phyloP scores from a whole-genome alignment of 2,797 vertebrate species.

The Sebastes steindachneri region DNA sequence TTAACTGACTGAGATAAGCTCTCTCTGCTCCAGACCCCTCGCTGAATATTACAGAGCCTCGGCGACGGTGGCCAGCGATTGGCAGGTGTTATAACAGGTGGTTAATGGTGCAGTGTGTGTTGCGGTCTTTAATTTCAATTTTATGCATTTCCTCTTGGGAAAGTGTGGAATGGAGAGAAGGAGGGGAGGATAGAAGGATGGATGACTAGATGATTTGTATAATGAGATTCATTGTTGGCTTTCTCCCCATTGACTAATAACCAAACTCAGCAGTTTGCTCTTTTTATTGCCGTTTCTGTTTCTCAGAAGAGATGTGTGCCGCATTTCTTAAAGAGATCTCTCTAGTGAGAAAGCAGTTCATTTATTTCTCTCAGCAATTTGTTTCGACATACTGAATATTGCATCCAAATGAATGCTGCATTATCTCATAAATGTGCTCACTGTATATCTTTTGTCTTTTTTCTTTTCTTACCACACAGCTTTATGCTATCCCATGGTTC shows the following conservation, averaged over 20 bases:
- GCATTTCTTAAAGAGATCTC: constrained; percentile 8
- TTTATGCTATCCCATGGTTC: constrained; percentile 99
- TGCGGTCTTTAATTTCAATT: constrained; percentile 33
- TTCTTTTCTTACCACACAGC: constrained; percentile 74
- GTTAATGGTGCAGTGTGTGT: constrained; percentile 24
- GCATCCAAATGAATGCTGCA: not conserved
- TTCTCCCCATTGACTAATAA: constrained; percentile 45
- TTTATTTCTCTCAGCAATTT: constrained; percentile 12
- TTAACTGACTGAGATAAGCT: constrained; percentile 65
- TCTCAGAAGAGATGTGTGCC: constrained; percentile 26
- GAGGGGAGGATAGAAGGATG: constrained; percentile 1
- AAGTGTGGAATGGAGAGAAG: constrained; percentile 18
- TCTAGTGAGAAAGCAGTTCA: not conserved
- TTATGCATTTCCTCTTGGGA: constrained; percentile 26
- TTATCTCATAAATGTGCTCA: constrained; percentile 9
- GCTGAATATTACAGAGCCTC: constrained; percentile 8
- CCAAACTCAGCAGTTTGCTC: constrained; percentile 56
- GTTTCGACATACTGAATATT: constrained; percentile 8
- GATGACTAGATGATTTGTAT: constrained; percentile 37
- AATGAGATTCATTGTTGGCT: constrained; percentile 58
- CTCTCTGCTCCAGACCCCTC: constrained; percentile 23
- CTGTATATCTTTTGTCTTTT: not conserved
- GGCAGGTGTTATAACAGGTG: constrained; percentile 59
- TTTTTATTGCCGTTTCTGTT: constrained; percentile 44
- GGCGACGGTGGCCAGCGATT: constrained; percentile 5